Evolutionary conservation across 1,140 invertebrate genomes (phyloP).

Genomic region (Daktulosphaira vitifoliae): DNA sequence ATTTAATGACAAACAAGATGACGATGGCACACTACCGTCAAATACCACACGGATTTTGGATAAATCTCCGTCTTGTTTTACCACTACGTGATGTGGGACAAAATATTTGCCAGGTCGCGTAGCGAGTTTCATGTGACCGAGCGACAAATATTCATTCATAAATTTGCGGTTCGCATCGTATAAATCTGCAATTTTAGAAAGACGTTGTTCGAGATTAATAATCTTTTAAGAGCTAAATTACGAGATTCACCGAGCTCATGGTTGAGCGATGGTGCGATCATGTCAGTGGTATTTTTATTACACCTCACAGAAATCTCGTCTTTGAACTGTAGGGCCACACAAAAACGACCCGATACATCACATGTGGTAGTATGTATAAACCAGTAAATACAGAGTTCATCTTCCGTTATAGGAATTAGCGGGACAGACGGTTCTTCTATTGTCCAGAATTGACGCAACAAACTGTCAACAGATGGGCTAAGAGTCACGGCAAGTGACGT

Average conservation of each 20-base stretch:
- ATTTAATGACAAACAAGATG: too few relatives aligned
- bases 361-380: not conserved
- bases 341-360: not conserved
- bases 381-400: not conserved
- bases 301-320: too few relatives aligned
- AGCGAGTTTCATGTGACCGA: not conserved
- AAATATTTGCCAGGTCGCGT: not conserved
- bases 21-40: too few relatives aligned
- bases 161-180: not conserved
- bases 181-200: not conserved
- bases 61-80: constrained; percentile 27
- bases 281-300: too few relatives aligned
- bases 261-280: not conserved
- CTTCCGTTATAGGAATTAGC: not conserved
- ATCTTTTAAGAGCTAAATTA: too few relatives aligned
- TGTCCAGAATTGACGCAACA: not conserved
- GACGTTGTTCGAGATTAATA: not conserved
- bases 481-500: too few relatives aligned
- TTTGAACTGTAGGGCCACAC: too few relatives aligned
- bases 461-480: too few relatives aligned
- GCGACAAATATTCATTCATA: not conserved
- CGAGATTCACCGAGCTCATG: too few relatives aligned
- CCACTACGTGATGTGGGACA: not conserved
- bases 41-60: constrained; percentile 17
- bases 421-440: not conserved